Evolutionary conservation across 2,797 vertebrate species (phyloP).

Genomic region (Phrynocephalus vlangalii): DNA sequence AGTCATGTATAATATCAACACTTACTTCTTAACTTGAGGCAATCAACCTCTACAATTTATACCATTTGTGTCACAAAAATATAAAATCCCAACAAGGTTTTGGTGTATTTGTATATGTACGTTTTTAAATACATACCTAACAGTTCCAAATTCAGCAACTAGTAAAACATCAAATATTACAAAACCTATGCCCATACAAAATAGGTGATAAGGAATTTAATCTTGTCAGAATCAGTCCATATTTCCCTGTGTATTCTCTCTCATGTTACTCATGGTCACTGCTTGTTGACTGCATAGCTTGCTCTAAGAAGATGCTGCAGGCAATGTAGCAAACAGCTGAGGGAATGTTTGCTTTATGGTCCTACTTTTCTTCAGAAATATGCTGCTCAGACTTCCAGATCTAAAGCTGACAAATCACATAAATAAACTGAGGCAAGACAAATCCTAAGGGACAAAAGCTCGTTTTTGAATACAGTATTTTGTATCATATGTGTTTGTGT

Average conservation of each 20-base stretch:
- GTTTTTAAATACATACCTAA: too few relatives aligned
- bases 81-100: too few relatives aligned
- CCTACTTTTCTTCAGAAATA: background rate
- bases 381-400: background rate
- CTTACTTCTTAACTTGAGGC: too few relatives aligned
- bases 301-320: constrained; percentile 13
- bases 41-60: too few relatives aligned
- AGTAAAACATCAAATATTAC: background rate
- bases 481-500: background rate
- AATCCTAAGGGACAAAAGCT: background rate
- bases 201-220: background rate
- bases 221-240: constrained; percentile 12
- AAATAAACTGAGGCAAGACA: background rate
- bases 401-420: background rate
- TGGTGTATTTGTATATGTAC: too few relatives aligned
- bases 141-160: too few relatives aligned
- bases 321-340: background rate
- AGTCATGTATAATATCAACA: too few relatives aligned
- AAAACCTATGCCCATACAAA: constrained; percentile 25
- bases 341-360: background rate
- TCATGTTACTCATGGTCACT: background rate
- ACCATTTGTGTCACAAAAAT: too few relatives aligned
- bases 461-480: background rate
- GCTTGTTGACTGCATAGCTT: constrained; percentile 24
- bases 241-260: constrained; percentile 16